Evolutionary conservation across 2,888 invertebrate genomes (phyloP).

Genomic region (Aporophyla lueneburgensis): DNA sequence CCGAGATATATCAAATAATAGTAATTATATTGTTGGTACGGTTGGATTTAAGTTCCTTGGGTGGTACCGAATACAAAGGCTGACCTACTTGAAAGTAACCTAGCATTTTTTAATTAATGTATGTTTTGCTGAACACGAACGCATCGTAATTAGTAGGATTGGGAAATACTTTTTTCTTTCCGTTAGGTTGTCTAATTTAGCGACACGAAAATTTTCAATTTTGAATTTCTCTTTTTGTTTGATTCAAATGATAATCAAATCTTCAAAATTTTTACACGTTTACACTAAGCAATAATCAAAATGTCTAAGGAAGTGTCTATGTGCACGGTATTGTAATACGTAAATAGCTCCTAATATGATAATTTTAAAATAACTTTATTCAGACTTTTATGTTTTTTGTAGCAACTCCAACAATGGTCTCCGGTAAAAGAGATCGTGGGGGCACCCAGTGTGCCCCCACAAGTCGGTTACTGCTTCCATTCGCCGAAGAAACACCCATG

Average conservation of each 20-base stretch:
- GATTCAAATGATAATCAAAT: slow-evolving; percentile 30
- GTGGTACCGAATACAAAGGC: not conserved
- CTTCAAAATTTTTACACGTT: slow-evolving; percentile 55
- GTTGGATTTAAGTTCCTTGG: too few relatives aligned
- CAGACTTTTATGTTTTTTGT: slow-evolving; percentile 1
- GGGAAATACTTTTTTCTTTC: slow-evolving; percentile 8
- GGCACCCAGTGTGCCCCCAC: slow-evolving; percentile 91
- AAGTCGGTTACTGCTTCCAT: slow-evolving; percentile 93
- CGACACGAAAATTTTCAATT: slow-evolving; percentile 56
- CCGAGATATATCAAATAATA: not conserved
- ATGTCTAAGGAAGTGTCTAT: slow-evolving; percentile 89
- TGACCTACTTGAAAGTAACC: not conserved
- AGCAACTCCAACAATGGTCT: slow-evolving; percentile 96
- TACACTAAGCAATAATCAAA: slow-evolving; percentile 67
- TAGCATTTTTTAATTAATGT: not conserved
- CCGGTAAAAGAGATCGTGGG: slow-evolving; percentile 92
- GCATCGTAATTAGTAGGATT: not conserved
- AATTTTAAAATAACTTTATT: not conserved
- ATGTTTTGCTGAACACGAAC: slow-evolving; percentile 19
- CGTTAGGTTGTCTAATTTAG: slow-evolving; percentile 45
- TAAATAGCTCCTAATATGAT: not conserved
- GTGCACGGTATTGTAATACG: slow-evolving; percentile 82
- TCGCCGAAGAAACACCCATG: slow-evolving; percentile 94
- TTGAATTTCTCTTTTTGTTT: slow-evolving; percentile 59
- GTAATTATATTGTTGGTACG: not conserved